A percentile compares a stretch with the other conserved stretches of the same genome.
These are phyloP conservation scores for Atherinosoma microstoma DNA, from an alignment of 2,797 vertebrate species.

Conservation along the genomic window DNA sequence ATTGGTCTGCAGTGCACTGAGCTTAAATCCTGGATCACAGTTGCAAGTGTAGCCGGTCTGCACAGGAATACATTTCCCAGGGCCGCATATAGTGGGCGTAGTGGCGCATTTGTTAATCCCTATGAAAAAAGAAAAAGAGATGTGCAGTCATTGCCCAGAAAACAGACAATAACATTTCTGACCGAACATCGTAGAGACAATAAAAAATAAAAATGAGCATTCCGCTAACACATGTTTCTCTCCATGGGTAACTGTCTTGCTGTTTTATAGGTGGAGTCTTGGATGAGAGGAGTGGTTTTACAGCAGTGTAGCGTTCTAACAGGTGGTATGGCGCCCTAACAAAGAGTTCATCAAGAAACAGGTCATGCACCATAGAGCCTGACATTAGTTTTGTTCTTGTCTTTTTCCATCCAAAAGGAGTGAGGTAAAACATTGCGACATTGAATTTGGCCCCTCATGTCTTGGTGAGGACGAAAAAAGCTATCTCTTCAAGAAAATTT, in stretches of 20 bases:
- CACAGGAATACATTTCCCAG: constrained; percentile 85
- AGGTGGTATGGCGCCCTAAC: constrained; percentile 67
- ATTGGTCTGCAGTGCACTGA: constrained; percentile 84
- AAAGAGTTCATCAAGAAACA: constrained; percentile 52
- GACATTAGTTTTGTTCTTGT: constrained; percentile 63
- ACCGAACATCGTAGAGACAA: constrained; percentile 41
- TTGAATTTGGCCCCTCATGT: constrained; percentile 20
- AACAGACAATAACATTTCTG: constrained; percentile 34
- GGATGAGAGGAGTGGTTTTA: constrained; percentile 68
- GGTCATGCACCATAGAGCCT: constrained; percentile 62
- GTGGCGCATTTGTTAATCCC: constrained; percentile 82
- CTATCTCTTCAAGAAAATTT: constrained; percentile 35
- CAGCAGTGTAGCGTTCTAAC: constrained; percentile 65
- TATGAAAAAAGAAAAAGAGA: constrained; percentile 57
- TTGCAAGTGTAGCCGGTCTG: constrained; percentile 88
- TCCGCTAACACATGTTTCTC: constrained; percentile 68
- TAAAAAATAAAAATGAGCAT: constrained; percentile 50
- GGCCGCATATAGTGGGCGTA: constrained; percentile 86
- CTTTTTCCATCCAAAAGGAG: constrained; percentile 58
- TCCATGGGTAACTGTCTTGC: constrained; percentile 56
- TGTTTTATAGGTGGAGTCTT: constrained; percentile 73
- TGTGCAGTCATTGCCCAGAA: constrained; percentile 29
- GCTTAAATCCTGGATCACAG: constrained; percentile 87
- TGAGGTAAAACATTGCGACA: constrained; percentile 40
- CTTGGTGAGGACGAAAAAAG: constrained; percentile 8